Percentiles rank a stretch among this genome's conserved stretches.
Conservation (phyloP, 2,113 vertebrate genomes). For the Aspiorhynchus laticeps region DNA sequence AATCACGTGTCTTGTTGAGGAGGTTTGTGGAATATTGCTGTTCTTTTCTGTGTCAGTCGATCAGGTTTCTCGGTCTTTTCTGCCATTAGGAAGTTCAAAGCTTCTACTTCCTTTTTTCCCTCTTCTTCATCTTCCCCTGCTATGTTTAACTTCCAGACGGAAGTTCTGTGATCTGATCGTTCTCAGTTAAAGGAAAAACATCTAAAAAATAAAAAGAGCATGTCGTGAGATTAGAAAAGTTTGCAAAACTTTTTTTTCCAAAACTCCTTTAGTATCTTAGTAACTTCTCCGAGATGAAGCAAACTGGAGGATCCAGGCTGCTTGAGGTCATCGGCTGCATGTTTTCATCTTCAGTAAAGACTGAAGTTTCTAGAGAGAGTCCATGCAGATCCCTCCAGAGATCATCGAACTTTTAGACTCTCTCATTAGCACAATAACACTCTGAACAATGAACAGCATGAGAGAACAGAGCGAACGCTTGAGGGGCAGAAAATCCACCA, state of each 20-base stretch:
- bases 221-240: background rate
- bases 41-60: background rate
- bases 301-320: background rate
- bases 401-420: background rate
- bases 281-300: background rate
- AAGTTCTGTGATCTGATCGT: background rate
- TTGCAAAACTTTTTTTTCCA: background rate
- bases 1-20: background rate
- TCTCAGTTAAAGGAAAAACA: background rate
- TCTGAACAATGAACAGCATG: background rate
- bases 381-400: background rate
- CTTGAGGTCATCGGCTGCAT: background rate
- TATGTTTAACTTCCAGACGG: background rate
- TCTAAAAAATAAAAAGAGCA: background rate
- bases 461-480: background rate
- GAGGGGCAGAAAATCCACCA: background rate
- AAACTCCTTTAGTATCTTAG: background rate
- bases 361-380: background rate
- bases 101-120: background rate
- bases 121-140: background rate
- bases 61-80: background rate
- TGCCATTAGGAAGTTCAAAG: background rate
- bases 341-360: background rate
- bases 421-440: conserved; percentile 11
- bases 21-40: background rate